These are phyloP conservation scores for Maniola jurtina DNA, from an alignment of 1,140 invertebrate genomes.

Conservation along the genomic window DNA sequence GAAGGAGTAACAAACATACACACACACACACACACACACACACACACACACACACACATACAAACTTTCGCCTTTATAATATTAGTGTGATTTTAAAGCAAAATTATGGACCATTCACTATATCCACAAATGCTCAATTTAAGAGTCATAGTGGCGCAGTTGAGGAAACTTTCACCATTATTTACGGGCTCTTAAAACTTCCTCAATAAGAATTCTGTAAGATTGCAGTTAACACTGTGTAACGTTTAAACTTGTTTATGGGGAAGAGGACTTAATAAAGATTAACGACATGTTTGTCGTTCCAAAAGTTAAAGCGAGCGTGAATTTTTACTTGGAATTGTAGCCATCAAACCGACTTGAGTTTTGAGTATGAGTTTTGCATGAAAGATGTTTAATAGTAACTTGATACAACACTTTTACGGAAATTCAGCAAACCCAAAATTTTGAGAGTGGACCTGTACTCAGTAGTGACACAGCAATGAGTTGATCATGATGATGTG, in stretches of 20 bases:
- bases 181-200: slow-evolving; percentile 12
- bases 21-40: too few species aligned
- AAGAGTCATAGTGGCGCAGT: background rate
- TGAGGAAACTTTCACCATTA: background rate
- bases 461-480: too few species aligned
- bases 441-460: too few species aligned
- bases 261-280: slow-evolving; percentile 5
- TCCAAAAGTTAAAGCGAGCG: background rate
- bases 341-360: background rate
- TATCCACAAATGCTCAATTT: background rate
- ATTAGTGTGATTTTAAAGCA: too few species aligned
- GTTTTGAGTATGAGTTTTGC: background rate
- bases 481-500: too few species aligned
- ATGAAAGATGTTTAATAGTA: too few species aligned
- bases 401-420: too few species aligned
- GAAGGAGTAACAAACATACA: too few species aligned
- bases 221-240: slow-evolving; percentile 1
- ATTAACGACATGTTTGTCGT: slow-evolving; percentile 12
- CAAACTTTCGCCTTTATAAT: too few species aligned
- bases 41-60: too few species aligned
- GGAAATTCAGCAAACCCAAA: too few species aligned
- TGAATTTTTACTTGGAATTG: slow-evolving; percentile 1
- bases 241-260: slow-evolving; percentile 11
- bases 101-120: background rate
- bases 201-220: slow-evolving; percentile 7